Evolutionary conservation across 2,113 vertebrate species (phyloP), one percentile per base, ranked within the genome.

Genomic region (Ophthalmotilapia sp.): DNA sequence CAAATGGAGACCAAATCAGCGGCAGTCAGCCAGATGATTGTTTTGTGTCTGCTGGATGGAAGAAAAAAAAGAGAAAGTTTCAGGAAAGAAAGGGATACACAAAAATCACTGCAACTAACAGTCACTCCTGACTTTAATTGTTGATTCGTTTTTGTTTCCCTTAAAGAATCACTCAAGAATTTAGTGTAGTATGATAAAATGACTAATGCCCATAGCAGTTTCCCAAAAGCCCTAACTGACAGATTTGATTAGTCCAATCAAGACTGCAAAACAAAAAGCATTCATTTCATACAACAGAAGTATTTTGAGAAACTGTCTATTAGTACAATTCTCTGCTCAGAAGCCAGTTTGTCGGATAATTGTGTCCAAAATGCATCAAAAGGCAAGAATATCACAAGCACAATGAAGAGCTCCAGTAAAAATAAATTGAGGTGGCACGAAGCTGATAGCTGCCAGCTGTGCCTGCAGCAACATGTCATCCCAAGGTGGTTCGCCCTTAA

Each of bases 21-120:
- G 36, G 80, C 82, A 86, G 38, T 91, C 84, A 88, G 70, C 84
- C 36, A 56, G 77, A 86, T 53, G 73, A 89, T 89, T 89, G 80
- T 88, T 88, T 91, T 11, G 3, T 7, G 5, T 40, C 42, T 47
- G 33, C 77, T 88, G 7, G 7, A 45, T 49, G 29, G 31, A 53
- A 49, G 56, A 9, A 51, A 68, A 58, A 58, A 45, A 38, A 79
- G 17, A 81, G 21, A 10, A 73, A 40, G 60, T 68, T 42, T 15
- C 53, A 38, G 38, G 1, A n/a, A 6, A 77, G 19, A 77, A 33
- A 40, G 33, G 55, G 56, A 68, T 26, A 10, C 7, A 75, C 33
- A 23, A 42, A 65, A 53, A 79, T 14, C 21, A 26, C 9, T 19
- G 6, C 45, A 51, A n/a, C 45, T 77, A 55, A 14, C 23, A 14